Conservation (phyloP, 2,797 vertebrate species). For the Bryconaethiops microstoma region DNA sequence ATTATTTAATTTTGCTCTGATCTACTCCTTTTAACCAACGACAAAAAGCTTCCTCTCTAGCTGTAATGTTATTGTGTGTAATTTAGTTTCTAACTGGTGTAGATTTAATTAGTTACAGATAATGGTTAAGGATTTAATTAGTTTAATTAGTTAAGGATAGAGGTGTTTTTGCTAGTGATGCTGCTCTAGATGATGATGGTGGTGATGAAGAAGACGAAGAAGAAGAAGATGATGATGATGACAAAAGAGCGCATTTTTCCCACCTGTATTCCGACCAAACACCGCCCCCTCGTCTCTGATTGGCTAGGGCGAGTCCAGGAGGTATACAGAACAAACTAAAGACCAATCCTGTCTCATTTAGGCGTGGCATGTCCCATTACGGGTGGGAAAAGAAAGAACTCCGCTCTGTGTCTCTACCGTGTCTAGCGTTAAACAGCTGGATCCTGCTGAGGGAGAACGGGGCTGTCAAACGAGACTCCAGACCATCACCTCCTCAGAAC, state of each 20-base stretch:
- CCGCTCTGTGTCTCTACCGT: neutral
- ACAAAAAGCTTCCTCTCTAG: neutral
- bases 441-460: neutral
- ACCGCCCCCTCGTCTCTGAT: neutral
- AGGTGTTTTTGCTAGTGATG: neutral
- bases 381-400: neutral
- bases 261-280: neutral
- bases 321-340: neutral
- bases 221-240: too few relatives aligned
- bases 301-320: neutral
- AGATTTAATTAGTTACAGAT: too few relatives aligned
- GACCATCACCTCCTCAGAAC: constrained; percentile 1
- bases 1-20: too few relatives aligned
- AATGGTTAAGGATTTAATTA: too few relatives aligned
- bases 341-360: neutral
- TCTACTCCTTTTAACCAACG: too few relatives aligned
- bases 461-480: constrained; percentile 24
- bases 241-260: neutral
- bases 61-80: neutral
- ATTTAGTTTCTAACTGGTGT: neutral
- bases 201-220: too few relatives aligned
- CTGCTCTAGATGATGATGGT: constrained; percentile 19
- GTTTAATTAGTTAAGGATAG: neutral
- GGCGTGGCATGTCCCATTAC: neutral
- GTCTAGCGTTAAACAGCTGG: neutral